These are phyloP conservation scores for Bombyx mori DNA, from an alignment of 1,140 invertebrate genomes.

Conservation along the genomic window ASM3026992v2 NC_085125.1:8231001-8231500, in stretches of 20 bases:
- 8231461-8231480: conserved; percentile 60
- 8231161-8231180: conserved; percentile 54
- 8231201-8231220: conserved; percentile 38
- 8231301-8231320: conserved; percentile 5
- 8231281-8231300: conserved; percentile 40
- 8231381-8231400: conserved; percentile 46
- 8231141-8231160: conserved; percentile 59
- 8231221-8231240: conserved; percentile 19
- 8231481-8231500: conserved; percentile 61
- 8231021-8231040: not conserved
- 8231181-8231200: conserved; percentile 44
- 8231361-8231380: conserved; percentile 3
- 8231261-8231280: conserved; percentile 28
- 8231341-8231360: not conserved
- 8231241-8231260: conserved; percentile 37
- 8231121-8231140: conserved; percentile 60
- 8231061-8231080: conserved; percentile 43
- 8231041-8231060: not conserved
- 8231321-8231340: no score
- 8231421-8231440: conserved; percentile 29
- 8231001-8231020: not conserved
- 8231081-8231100: conserved; percentile 65
- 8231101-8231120: conserved; percentile 49
- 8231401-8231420: conserved; percentile 25
- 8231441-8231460: conserved; percentile 41